Conservation (phyloP, 2,113 vertebrate genomes). For the Tenrec ecaudatus region DNA sequence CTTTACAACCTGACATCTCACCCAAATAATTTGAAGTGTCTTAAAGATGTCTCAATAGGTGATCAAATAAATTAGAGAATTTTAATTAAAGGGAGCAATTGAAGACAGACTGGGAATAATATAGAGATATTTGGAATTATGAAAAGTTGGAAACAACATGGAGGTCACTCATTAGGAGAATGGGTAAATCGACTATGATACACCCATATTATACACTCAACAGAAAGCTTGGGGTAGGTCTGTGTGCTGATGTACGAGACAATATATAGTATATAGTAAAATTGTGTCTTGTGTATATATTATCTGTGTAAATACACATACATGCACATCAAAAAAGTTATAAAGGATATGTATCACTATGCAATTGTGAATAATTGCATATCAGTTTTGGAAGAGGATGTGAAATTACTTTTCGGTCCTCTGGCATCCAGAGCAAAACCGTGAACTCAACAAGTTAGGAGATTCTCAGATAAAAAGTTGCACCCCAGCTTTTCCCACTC, state of each 20-base stretch:
- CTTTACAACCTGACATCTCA: neutral
- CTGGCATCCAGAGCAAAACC: neutral
- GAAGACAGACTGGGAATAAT: neutral
- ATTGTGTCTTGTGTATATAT: conserved; percentile 5
- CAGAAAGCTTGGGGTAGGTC: neutral
- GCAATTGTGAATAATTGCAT: neutral
- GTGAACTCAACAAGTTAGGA: neutral
- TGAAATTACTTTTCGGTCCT: conserved; percentile 14
- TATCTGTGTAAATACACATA: neutral
- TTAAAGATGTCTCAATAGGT: conserved; percentile 8
- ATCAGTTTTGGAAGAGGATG: neutral
- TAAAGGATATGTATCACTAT: neutral
- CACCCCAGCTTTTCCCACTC: neutral
- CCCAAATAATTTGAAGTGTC: neutral
- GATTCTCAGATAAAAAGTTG: neutral
- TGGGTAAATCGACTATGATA: neutral
- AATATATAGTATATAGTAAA: neutral
- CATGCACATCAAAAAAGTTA: neutral
- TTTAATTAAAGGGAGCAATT: neutral
- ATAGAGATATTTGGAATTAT: neutral
- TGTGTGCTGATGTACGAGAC: neutral
- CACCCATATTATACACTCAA: neutral
- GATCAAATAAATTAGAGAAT: neutral
- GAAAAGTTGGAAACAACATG: neutral
- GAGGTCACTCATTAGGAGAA: neutral